These are phyloP conservation scores for Micropterix aruncella DNA, from an alignment of 2,888 invertebrate species.

Conservation along the genomic window DNA sequence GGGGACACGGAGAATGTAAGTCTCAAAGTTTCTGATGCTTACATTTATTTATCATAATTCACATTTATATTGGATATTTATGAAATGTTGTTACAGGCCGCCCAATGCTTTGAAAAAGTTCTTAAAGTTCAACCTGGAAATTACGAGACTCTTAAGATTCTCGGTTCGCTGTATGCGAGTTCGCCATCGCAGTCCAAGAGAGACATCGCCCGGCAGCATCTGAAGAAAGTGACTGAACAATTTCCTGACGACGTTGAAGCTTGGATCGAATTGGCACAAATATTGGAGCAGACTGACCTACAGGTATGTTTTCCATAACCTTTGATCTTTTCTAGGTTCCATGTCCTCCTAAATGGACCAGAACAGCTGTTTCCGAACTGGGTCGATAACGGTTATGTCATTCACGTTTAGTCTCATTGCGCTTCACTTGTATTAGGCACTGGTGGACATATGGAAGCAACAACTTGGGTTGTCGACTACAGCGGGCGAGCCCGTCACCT, in stretches of 20 bases:
- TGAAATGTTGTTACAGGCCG: constrained; percentile 65
- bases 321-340: too few relatives aligned
- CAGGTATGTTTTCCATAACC: too few relatives aligned
- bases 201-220: constrained; percentile 84
- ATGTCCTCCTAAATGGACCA: too few relatives aligned
- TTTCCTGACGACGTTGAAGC: constrained; percentile 98
- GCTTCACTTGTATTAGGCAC: too few relatives aligned
- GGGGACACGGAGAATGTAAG: constrained; percentile 87
- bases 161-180: constrained; percentile 92
- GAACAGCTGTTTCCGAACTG: too few relatives aligned
- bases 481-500: too few relatives aligned
- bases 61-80: too few relatives aligned
- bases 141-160: constrained; percentile 98
- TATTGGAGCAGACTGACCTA: constrained; percentile 89
- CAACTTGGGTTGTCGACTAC: too few relatives aligned
- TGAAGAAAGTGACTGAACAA: constrained; percentile 92
- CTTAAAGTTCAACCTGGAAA: constrained; percentile 94
- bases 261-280: constrained; percentile 98
- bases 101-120: constrained; percentile 97
- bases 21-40: too few relatives aligned
- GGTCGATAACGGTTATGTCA: too few relatives aligned
- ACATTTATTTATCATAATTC: constrained; percentile 8
- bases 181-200: constrained; percentile 80
- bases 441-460: too few relatives aligned
- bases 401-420: too few relatives aligned